Evolutionary conservation across 2,113 vertebrate species (phyloP), one percentile per base, ranked within the genome.

Genomic region (Halcyon senegalensis): DNA sequence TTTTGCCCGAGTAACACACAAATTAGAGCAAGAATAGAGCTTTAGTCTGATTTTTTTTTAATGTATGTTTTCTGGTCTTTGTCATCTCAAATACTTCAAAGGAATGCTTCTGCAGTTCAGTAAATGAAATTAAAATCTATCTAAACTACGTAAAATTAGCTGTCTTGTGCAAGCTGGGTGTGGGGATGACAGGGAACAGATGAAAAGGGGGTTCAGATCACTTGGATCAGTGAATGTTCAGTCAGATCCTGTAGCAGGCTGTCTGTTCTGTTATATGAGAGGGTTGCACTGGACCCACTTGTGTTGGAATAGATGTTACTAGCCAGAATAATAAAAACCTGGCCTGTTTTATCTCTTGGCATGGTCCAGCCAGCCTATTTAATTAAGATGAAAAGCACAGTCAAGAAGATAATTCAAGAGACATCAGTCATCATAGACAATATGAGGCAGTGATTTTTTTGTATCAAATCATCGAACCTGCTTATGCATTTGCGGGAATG

Each of bases 321-420:
- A 75, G 53, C 62, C 84, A 95, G 9, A 94, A 88, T 11, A 86
- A 89, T 90, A 89, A 91, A 87, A 94, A 76, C 48, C 84, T 94
- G 93, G 64, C 79, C 70, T 83, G 70, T 46, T 90, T 51, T 75
- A 10, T 23, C 68, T 66, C 70, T 83, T 96, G 92, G 92, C 96
- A 66, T 35, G 39, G 91, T 59, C 87, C 84, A 89, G 59, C 33
- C 84, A 96, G 39, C 16, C 87, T 92, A 89, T 96, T 96, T 93
- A 96, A 97, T 97, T 94, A 95, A 91, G 94, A 96, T 93, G 68
- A 95, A 97, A 94, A 91, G 77, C 87, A 72, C 51, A 91, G 73
- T 94, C 78, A 66, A 81, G 70, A 88, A 94, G 92, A 95, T 95
- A 95, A 96, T 94, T 96, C 91, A 87, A 62, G 95, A 84, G 21